Evolutionary conservation across 2,797 vertebrate species (phyloP), one percentile per base, ranked within the genome.

Genomic region (Rhinichthys osculus): DNA sequence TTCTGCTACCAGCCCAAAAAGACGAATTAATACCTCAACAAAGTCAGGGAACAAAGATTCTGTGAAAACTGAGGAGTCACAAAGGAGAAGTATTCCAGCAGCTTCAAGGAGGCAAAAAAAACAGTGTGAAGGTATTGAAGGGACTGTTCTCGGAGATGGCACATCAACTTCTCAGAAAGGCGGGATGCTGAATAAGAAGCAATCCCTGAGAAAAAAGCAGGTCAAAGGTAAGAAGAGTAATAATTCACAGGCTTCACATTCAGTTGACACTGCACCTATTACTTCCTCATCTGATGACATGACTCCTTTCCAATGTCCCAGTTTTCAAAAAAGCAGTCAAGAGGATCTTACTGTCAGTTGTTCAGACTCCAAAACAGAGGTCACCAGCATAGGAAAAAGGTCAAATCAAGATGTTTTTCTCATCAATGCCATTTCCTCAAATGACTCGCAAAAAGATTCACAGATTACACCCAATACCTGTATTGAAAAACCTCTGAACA

Each of bases 51-150:
- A 93, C 80, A 92, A 92, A 76, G 90, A 93, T 85, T 93, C 94
- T 91, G 91, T 94, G 88, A 93, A 91, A 85, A 95, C 93, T 89
- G 90, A 90, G 87, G 96, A 93, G 77, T 90, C 90, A 47, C 95
- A 91, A 87, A 93, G 93, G 91, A 96, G 94, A 94, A 21, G 76
- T 0, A 81, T 59, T 74, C 90, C 91, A 87, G 93, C 93, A 90
- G 77, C 84, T 0, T 82, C 92, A 33, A 94, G 93, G 69, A 96
- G 94, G 90, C 96, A 94, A 84, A 95, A 92, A 87, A 95, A 94
- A 85, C 87, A 77, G 57, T 73, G 81, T 42, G 90, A 93, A 0
- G 59, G 83, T 72, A 83, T 85, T 27, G 91, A 95, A 92, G 91
- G 82, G 82, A 89, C 91, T 67, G 94, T 94, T 82, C 92, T 92